Conservation (phyloP, 2,888 invertebrate species). For the Clostera curtula region DNA sequence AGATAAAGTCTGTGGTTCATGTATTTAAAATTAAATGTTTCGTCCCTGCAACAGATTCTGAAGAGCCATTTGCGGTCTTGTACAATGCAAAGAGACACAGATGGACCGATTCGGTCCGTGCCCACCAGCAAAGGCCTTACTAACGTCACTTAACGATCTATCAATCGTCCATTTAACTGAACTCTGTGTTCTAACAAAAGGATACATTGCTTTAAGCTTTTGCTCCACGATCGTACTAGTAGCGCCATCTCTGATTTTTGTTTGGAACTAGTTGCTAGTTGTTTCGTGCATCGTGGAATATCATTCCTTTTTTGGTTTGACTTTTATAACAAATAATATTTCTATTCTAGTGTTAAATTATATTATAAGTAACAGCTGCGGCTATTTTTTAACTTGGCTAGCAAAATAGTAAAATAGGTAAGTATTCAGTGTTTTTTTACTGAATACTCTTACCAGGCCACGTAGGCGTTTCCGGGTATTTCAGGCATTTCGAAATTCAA, state of each 20-base stretch:
- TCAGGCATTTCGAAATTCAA: too few species aligned
- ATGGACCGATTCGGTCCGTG: slow-evolving; percentile 18
- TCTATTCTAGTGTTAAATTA: too few species aligned
- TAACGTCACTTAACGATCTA: slow-evolving; percentile 19
- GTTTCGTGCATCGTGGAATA: not conserved
- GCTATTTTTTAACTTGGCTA: too few species aligned
- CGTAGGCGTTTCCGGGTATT: too few species aligned
- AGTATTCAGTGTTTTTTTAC: too few species aligned
- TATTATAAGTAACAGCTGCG: too few species aligned
- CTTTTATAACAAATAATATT: too few species aligned
- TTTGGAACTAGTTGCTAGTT: slow-evolving; percentile 9
- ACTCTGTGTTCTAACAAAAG: slow-evolving; percentile 20
- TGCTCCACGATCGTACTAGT: slow-evolving; percentile 10
- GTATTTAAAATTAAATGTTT: not conserved
- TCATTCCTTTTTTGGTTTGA: not conserved
- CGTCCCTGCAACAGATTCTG: slow-evolving; percentile 9
- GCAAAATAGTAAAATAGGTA: too few species aligned
- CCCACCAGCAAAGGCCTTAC: slow-evolving; percentile 19
- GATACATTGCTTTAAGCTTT: slow-evolving; percentile 17
- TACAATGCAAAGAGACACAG: slow-evolving; percentile 22
- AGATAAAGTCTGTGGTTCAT: not conserved
- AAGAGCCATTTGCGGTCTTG: slow-evolving; percentile 22
- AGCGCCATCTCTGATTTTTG: slow-evolving; percentile 20
- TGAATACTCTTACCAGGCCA: too few species aligned
- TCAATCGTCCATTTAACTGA: slow-evolving; percentile 18